Base-by-base conservation (phyloP, 1,140 invertebrate genomes). In the Pseudoatta argentina region DNA sequence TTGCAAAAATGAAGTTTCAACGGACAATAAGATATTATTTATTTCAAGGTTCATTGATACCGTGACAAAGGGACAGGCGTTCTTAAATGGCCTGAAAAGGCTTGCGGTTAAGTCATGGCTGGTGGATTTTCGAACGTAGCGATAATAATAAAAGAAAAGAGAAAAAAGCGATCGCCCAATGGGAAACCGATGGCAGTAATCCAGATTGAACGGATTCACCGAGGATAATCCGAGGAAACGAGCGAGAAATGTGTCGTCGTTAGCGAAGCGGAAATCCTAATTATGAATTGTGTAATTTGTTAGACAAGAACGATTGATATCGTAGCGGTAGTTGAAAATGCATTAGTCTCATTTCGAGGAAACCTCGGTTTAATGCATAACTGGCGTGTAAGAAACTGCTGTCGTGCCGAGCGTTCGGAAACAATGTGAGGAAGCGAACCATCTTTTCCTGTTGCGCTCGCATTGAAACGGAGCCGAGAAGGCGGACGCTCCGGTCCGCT, bases 381-480 rank as follows among this genome's bases (percentile, higher is more conserved):
- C 79, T 48, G 69, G 55, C 69, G 79, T 83, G 69, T 83, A 83
- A 83, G 79, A 83, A 73, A 63, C 69, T 21, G 39, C 39, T 75
- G 79, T 75, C 69, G 79, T 83, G 79, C 55, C 69, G 79, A 73
- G 76, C 82, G 77, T 86, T 86, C 88, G 86, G 89, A 92, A 90
- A 92, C 91, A 92, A 92, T 92, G 89, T 86, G 81, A 92, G 91
- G 91, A 92, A 92, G 87, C 89, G 88, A 91, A 90, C 90, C 91
- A 92, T 92, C 89, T 91, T 92, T 92, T 92, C 88, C 91, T 91
- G 89, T 77, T 88, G 78, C 73, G 69, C 72, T 72, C 59, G 67
- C 77, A 55, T 82, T 82, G 81, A 86, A 88, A 79, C 85, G 88
- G 27, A 90, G 79, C 85, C 71, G 79, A 90, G 71, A 77, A 83